Conservation (phyloP, 2,113 vertebrate species). For the Pogona vitticeps region DNA sequence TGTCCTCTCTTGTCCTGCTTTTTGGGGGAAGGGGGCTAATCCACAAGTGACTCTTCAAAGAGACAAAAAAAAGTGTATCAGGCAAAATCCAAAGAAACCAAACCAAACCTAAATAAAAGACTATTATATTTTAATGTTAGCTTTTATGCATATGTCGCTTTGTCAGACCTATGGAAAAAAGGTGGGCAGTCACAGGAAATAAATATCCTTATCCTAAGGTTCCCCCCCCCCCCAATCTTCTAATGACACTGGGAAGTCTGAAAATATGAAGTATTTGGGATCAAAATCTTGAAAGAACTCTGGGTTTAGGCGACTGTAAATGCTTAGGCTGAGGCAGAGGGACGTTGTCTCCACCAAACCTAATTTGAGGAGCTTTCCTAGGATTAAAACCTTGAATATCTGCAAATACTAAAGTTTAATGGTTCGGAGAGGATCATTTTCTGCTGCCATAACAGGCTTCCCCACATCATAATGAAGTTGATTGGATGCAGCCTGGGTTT, state of each 20-base stretch:
- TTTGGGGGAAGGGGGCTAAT: too few species aligned
- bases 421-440: slow-evolving; percentile 22
- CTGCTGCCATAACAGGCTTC: slow-evolving; percentile 27
- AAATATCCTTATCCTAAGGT: not conserved
- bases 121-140: too few species aligned
- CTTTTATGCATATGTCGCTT: too few species aligned
- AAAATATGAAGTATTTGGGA: not conserved
- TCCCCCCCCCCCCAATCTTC: not conserved
- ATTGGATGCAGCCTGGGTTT: slow-evolving; percentile 1
- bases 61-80: too few species aligned
- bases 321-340: not conserved
- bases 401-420: slow-evolving; percentile 44
- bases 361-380: not conserved
- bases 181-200: too few species aligned
- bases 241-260: not conserved
- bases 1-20: too few species aligned
- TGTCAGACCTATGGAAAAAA: too few species aligned
- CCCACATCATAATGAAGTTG: not conserved
- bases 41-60: not conserved
- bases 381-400: slow-evolving; percentile 9
- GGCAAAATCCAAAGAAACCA: too few species aligned
- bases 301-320: not conserved
- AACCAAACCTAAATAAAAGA: too few species aligned
- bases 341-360: not conserved
- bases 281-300: not conserved